phyloP scores from a whole-genome alignment of 2,113 vertebrate species.

The Tringa solitaria region DNA sequence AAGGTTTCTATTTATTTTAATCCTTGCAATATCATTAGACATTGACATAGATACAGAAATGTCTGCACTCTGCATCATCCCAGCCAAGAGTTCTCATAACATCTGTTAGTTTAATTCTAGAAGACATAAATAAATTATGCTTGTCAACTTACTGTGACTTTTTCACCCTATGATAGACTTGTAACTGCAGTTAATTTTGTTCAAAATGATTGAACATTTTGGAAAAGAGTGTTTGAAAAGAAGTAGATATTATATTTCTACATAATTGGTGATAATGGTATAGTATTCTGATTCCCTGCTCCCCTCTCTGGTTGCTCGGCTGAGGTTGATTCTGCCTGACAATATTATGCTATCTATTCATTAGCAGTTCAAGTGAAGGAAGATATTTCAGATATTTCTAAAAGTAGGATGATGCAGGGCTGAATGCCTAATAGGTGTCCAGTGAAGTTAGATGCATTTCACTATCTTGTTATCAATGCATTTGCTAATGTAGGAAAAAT shows the following conservation, averaged over 20 bases:
- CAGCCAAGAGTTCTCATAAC: conserved; percentile 37
- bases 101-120: conserved; percentile 51
- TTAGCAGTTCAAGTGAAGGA: not conserved
- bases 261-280: not conserved
- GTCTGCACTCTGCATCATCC: conserved; percentile 4
- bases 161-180: conserved; percentile 12
- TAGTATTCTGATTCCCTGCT: not conserved
- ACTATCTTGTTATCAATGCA: not conserved
- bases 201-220: conserved; percentile 26
- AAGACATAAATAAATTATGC: conserved; percentile 37
- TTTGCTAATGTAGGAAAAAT: not conserved
- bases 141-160: conserved; percentile 44
- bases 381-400: not conserved
- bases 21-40: conserved; percentile 1
- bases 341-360: not conserved
- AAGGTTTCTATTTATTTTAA: conserved; percentile 36
- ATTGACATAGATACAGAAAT: not conserved
- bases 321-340: not conserved
- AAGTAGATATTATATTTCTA: not conserved
- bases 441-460: not conserved
- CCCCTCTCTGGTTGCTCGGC: not conserved
- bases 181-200: not conserved
- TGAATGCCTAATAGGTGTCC: not conserved
- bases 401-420: not conserved
- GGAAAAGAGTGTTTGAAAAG: not conserved